phyloP scores from a whole-genome alignment of 2,888 invertebrate species.

The Baronia brevicornis region DNA sequence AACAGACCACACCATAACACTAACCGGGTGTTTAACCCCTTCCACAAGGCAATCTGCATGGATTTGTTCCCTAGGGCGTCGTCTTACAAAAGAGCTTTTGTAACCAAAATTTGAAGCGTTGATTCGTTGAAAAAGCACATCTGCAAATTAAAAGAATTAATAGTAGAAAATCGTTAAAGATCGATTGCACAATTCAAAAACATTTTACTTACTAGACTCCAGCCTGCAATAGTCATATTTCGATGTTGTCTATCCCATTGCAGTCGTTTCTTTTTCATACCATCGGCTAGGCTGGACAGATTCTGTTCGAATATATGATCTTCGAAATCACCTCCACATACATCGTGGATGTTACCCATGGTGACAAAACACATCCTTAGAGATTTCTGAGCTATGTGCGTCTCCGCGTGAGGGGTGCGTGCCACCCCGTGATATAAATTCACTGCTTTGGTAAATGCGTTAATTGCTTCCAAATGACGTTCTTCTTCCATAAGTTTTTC shows the following conservation, averaged over 20 bases:
- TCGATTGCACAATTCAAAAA: no score
- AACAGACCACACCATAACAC: constrained; percentile 10
- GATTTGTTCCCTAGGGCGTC: constrained; percentile 10
- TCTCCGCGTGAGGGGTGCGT: constrained; percentile 79
- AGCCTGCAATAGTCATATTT: no score
- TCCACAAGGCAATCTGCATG: constrained; percentile 10
- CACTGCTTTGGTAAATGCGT: constrained; percentile 71
- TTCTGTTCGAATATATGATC: no score
- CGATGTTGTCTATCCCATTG: no score
- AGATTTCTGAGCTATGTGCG: constrained; percentile 82
- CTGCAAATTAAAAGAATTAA: neutral
- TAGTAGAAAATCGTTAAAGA: neutral
- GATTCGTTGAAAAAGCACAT: constrained; percentile 7
- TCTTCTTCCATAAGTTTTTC: constrained; percentile 71
- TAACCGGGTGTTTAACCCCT: constrained; percentile 14
- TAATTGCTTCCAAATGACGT: constrained; percentile 69
- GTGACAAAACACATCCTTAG: constrained; percentile 79
- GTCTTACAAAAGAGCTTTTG: constrained; percentile 8
- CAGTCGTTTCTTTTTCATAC: no score
- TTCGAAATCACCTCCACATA: no score
- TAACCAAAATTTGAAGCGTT: constrained; percentile 2
- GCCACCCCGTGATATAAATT: constrained; percentile 78
- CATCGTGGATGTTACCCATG: constrained; percentile 62
- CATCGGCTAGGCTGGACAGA: no score
- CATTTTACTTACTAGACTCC: no score